A percentile compares a stretch with the other conserved stretches of the same genome.
These are phyloP conservation scores for Halocynthia roretzi DNA, from an alignment of 23 tunicate genomes.

Conservation along the genomic window DNA sequence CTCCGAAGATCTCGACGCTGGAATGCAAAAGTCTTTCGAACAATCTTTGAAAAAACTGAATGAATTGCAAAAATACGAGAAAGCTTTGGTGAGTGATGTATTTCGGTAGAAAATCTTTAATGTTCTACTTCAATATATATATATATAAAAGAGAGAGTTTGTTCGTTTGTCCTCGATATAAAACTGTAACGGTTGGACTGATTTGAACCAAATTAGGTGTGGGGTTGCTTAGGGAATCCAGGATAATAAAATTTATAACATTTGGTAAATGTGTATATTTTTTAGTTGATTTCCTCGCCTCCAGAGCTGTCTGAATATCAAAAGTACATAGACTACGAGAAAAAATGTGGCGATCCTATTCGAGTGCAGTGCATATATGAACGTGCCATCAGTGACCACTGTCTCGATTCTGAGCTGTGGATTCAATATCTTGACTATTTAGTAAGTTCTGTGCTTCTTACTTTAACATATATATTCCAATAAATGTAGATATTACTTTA, in stretches of 20 bases:
- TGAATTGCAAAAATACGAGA: constrained; percentile 48
- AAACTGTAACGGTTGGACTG: neutral
- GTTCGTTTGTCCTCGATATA: neutral
- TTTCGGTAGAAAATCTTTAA: neutral
- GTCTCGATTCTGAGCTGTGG: constrained; percentile 77
- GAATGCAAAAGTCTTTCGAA: constrained; percentile 21
- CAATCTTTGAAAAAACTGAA: constrained; percentile 38
- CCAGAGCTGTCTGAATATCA: constrained; percentile 40
- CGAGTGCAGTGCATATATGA: constrained; percentile 69
- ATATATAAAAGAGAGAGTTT: neutral
- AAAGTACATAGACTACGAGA: constrained; percentile 57
- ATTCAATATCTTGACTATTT: constrained; percentile 52
- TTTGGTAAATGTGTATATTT: neutral
- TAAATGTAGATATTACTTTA: neutral
- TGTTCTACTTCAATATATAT: neutral
- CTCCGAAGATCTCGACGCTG: constrained; percentile 49
- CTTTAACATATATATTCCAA: neutral
- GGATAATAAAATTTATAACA: neutral
- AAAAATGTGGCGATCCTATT: constrained; percentile 39
- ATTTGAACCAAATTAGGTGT: neutral
- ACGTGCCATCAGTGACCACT: constrained; percentile 64
- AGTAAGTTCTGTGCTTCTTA: constrained; percentile 22
- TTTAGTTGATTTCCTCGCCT: constrained; percentile 21
- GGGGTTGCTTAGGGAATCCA: neutral
- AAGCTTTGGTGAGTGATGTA: constrained; percentile 37